Evolutionary conservation across 2,113 vertebrate species (phyloP), one percentile per base, ranked within the genome.

Genomic region (Otis tarda): DNA sequence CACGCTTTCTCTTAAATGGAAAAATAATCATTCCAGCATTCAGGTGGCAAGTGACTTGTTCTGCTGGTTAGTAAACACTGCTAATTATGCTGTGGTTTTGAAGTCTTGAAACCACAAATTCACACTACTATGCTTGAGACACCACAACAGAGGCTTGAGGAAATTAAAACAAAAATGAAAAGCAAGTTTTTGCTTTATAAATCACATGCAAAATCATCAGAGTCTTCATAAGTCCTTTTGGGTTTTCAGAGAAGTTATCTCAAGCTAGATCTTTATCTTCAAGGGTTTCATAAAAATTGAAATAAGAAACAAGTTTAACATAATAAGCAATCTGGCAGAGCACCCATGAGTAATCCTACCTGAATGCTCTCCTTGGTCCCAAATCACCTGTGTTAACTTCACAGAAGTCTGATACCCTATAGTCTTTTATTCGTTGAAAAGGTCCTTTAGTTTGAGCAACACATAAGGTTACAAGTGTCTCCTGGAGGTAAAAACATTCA

Each of bases 161-260:
- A 93, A 95, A 90, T 80, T 21, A 83, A 91, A 84, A 87, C 53
- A 92, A 86, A 89, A 89, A 53, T 25, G 6, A 89, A 91, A 94
- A 91, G 22, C n/a, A 73, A 79, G 10, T 9, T 79, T 93, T 85
- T 91, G 50, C 41, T 88, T 80, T 50, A 93, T 80, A 95, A 91
- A 88, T 79, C 45, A 35, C 18, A 76, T 71, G 47, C 41, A 90
- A 88, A 95, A 71, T 47, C 37, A 50, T 61, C 28, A 63, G 22
- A 85, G 53, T 39, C 49, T 71, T 89, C 59, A 89, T 56, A 95
- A 87, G 35, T 67, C 53, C 41, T 75, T 79, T 21, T 37, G 77
- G 21, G 20, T 81, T 94, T 95, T 88, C 55, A 61, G 41, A 93
- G n/a, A 69, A 76, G n/a, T 60, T 93, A 47, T 69, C 75, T 74